Evolutionary conservation across 2,888 invertebrate genomes (phyloP), one percentile per base, ranked within the genome.

Genomic region (Hypolimnas misippus): DNA sequence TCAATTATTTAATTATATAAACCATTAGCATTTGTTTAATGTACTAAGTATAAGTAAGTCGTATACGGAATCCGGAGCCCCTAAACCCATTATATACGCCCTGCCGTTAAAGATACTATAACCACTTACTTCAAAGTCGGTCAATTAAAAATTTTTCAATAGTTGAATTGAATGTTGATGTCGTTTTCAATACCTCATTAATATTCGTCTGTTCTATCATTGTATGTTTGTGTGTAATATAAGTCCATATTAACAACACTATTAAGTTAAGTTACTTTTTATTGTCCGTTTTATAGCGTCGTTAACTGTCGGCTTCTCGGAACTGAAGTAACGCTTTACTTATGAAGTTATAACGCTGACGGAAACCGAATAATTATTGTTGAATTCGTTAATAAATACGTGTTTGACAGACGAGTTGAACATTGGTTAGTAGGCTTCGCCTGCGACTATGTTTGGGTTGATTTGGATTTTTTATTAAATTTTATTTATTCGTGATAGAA

Each of bases 261-360:
- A 65, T 57, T 62, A 63, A 57, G 52, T 57, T 53, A 66, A 54
- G 63, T 63, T 57, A 66, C 59, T 66, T 70, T 71, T 71, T 69
- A 60, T 62, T 65, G 44, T 46, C 52, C 19, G 46, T 62, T 70
- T 70, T 70, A 71, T 62, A 53, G 57, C 50, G 53, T 52, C 66
- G 60, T 67, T 67, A 63, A 68, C 56, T 50, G 46, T 52, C 59
- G 59, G 59, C 44, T 69, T 62, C 65, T 53, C 31, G 49, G 63
- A 68, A 66, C 42, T 33, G 16, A 35, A 46, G 21, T 46, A 21
- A n/a, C 46, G 1, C 21, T 10, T 49, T 25, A 46, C 21, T 16
- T 16, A 44, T 44, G 14, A 44, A 14, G 19, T 19, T 7, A 25
- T 25, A 25, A 10, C 12, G n/a, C n/a, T 25, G 49, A 14, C 49